These are phyloP conservation scores for Rhysida immarginata DNA, from an alignment of 1,140 invertebrate genomes.

Conservation along the genomic window DNA sequence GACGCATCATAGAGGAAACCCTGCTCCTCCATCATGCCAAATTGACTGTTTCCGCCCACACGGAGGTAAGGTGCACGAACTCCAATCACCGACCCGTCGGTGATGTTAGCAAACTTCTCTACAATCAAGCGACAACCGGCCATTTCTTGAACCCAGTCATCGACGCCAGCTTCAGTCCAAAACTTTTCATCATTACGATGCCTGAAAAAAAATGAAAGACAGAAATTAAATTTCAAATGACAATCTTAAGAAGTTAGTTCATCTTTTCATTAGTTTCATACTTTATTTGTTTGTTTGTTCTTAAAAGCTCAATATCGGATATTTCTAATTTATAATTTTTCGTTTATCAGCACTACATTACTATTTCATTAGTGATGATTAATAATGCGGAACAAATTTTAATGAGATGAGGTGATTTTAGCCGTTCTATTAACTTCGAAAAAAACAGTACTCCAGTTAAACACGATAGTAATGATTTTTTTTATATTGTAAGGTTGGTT, in stretches of 20 bases:
- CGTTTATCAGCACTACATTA: neutral
- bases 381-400: no score
- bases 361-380: neutral
- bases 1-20: constrained; percentile 89
- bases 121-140: constrained; percentile 71
- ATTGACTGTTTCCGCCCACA: constrained; percentile 86
- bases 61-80: constrained; percentile 76
- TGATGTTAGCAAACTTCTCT: constrained; percentile 79
- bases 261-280: neutral
- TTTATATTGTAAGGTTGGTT: no score
- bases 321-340: neutral
- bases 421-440: no score
- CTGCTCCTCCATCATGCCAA: constrained; percentile 89
- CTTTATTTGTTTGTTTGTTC: constrained; percentile 22
- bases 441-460: no score
- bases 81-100: constrained; percentile 73
- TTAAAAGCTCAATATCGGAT: neutral
- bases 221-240: neutral
- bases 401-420: no score
- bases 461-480: no score
- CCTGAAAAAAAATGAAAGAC: constrained; percentile 10
- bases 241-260: neutral
- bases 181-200: constrained; percentile 21
- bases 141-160: constrained; percentile 91
- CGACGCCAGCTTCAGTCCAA: constrained; percentile 72